These are phyloP conservation scores for Heliconius cydno DNA, from an alignment of 2,888 invertebrate species.

Conservation along the genomic window DNA sequence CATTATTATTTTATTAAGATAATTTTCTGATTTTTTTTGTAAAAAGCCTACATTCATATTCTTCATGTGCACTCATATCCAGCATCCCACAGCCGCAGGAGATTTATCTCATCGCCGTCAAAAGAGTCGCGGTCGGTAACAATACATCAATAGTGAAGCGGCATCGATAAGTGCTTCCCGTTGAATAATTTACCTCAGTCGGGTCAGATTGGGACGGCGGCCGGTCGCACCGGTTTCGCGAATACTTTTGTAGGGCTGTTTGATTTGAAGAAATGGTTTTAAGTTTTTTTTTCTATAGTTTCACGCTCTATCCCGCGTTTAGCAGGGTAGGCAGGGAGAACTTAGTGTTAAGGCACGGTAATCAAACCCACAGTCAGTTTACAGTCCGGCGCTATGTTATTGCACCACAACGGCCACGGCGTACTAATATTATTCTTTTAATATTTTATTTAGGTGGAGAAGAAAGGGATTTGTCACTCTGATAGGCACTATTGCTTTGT, in stretches of 20 bases:
- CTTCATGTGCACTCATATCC: neutral
- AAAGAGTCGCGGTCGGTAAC: slow-evolving; percentile 60
- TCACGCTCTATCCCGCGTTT: too few relatives aligned
- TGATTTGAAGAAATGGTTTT: slow-evolving; percentile 9
- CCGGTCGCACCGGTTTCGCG: slow-evolving; percentile 55
- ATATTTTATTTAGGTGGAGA: too few relatives aligned
- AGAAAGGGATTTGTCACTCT: too few relatives aligned
- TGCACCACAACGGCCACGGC: too few relatives aligned
- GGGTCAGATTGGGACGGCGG: slow-evolving; percentile 53
- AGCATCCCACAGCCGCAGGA: slow-evolving; percentile 14
- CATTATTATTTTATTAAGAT: neutral
- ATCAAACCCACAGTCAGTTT: too few relatives aligned
- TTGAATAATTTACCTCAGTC: slow-evolving; percentile 62
- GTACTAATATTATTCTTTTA: too few relatives aligned
- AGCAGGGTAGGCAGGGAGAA: neutral
- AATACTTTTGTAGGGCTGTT: slow-evolving; percentile 45
- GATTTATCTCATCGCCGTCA: slow-evolving; percentile 44
- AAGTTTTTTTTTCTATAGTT: neutral
- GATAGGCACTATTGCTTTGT: too few relatives aligned
- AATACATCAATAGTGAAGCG: slow-evolving; percentile 70
- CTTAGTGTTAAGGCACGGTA: neutral
- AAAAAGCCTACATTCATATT: neutral
- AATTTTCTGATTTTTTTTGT: neutral
- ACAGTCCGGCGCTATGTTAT: too few relatives aligned
- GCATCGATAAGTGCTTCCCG: slow-evolving; percentile 65